Conservation (phyloP, 2,888 invertebrate genomes). For the Cosmorhoe ocellata region DNA sequence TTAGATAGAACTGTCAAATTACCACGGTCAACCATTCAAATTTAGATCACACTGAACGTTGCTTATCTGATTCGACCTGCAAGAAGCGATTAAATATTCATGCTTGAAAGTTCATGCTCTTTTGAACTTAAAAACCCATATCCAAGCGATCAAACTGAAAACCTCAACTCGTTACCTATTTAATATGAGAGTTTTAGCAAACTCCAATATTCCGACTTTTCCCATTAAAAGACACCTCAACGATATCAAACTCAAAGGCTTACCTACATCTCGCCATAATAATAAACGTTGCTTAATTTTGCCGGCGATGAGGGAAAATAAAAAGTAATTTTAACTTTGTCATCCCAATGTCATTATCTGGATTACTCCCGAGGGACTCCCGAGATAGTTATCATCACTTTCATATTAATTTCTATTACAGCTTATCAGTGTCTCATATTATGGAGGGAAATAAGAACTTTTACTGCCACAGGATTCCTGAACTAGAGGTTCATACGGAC, state of each 20-base stretch:
- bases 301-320: slow-evolving; percentile 50
- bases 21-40: no score
- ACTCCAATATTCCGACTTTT: slow-evolving; percentile 9
- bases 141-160: not conserved
- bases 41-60: no score
- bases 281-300: slow-evolving; percentile 41
- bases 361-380: slow-evolving; percentile 41
- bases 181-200: not conserved
- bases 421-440: slow-evolving; percentile 23
- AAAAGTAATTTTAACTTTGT: slow-evolving; percentile 69
- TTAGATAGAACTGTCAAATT: no score
- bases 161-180: not conserved
- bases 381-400: slow-evolving; percentile 45
- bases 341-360: slow-evolving; percentile 54
- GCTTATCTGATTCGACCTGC: no score
- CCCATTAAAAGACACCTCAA: slow-evolving; percentile 18
- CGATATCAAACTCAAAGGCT: slow-evolving; percentile 24
- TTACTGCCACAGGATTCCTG: not conserved
- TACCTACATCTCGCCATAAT: slow-evolving; percentile 29
- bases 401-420: slow-evolving; percentile 42
- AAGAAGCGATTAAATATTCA: no score
- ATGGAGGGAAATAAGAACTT: not conserved
- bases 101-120: no score
- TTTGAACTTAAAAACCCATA: no score
- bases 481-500: no score